Evolutionary conservation across 2,797 vertebrate species (phyloP).

Genomic region (Acestrorhynchus altus): DNA sequence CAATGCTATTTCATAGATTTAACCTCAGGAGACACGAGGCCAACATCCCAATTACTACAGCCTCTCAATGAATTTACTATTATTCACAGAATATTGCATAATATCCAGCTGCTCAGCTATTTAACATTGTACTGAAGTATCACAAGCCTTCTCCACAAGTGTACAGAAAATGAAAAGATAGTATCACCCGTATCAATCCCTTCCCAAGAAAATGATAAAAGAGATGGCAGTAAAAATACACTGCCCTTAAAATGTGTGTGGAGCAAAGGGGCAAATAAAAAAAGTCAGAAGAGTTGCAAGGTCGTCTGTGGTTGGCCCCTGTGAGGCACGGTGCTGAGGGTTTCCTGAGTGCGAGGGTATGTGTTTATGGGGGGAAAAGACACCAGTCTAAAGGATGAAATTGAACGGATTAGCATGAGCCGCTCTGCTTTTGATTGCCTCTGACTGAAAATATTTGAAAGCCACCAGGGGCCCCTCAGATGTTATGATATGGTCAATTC

Average conservation of each 20-base stretch:
- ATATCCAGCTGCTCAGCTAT: not conserved
- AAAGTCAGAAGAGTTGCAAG: constrained; percentile 45
- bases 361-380: constrained; percentile 85
- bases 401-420: constrained; percentile 94
- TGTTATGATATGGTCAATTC: constrained; percentile 86
- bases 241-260: constrained; percentile 49
- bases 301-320: constrained; percentile 64
- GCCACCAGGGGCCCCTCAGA: constrained; percentile 93
- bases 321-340: constrained; percentile 35
- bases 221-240: constrained; percentile 21
- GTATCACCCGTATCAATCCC: constrained; percentile 36
- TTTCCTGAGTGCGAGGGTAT: constrained; percentile 54
- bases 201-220: constrained; percentile 38
- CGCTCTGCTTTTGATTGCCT: constrained; percentile 95
- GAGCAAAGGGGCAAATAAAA: constrained; percentile 50
- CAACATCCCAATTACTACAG: not conserved
- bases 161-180: constrained; percentile 39
- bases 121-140: constrained; percentile 9
- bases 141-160: constrained; percentile 18
- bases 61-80: not conserved
- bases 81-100: not conserved
- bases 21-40: not conserved
- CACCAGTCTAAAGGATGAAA: constrained; percentile 93
- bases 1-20: not conserved
- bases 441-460: constrained; percentile 94